Base-by-base conservation (phyloP, 2,888 invertebrate species). In the Cheilosia vernalis region DNA sequence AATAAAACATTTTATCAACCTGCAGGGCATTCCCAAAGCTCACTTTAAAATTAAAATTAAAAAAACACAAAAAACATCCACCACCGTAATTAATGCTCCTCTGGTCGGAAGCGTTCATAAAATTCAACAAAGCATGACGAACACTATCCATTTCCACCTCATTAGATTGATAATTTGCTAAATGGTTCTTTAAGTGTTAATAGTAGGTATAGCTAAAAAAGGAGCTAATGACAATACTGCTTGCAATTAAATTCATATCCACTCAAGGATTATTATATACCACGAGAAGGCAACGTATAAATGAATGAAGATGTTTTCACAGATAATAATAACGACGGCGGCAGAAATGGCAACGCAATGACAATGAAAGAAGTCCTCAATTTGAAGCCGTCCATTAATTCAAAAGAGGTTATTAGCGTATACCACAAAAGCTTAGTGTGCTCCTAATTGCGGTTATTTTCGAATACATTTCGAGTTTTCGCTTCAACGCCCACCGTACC, bases 401-500 rank as follows among this genome's bases (percentile, higher is more conserved):
- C 44, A 2, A 61, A 61, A 44, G 61, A 61, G 60, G 61, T 61
- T 67, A 53, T 77, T 67, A 69, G 55, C 55, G 47, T 13, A 9
- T 9, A 37, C 67, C 69, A 10, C 77, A 51, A 42, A 33, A 10
- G 37, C 60, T 53, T 51, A 61, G 60, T 69, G 67, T 69, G 67
- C 44, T 27, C 42, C 60, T 77, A 77, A 77, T 77, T 77, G 61
- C 44, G 77, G 67, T 77, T 77, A 60, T 77, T 77, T 61, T 67
- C 60, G 53, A 44, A 67, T 33, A 53, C 44, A 37, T 69, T 77
- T 77, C 33, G 55, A 61, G 53, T 33, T 42, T 44, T 44, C 73
- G 33, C 67, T 42, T 51, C 53, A 66, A 40, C 66, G 66, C 66
- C 66, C 40, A 40, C 9, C 40, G 13, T 5, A 2, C 21, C 21